A percentile compares a stretch with the other conserved stretches of the same genome.
phyloP scores from a whole-genome alignment of 2,113 vertebrate species.

The Sphaerodactylus townsendi region DNA sequence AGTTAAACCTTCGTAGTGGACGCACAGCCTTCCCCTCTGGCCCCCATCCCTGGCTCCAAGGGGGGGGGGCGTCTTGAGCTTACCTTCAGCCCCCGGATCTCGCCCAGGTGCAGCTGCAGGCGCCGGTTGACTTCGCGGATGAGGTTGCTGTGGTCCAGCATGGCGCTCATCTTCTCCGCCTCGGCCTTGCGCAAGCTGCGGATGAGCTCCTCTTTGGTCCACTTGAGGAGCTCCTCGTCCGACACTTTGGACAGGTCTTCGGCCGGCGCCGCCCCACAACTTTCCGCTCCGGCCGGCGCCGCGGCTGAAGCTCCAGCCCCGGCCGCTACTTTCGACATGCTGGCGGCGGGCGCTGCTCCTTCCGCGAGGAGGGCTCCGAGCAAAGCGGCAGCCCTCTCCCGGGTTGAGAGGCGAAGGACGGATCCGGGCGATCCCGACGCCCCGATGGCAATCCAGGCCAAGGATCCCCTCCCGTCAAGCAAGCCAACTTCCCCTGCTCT shows the following conservation, averaged over 20 bases:
- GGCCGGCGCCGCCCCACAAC: conserved; percentile 62
- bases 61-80: neutral
- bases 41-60: neutral
- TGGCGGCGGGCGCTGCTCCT: neutral
- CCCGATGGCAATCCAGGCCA: neutral
- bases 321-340: conserved; percentile 72
- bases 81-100: conserved; percentile 96
- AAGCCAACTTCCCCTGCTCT: neutral
- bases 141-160: conserved; percentile 95
- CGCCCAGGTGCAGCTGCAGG: conserved; percentile 93
- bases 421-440: neutral
- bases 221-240: conserved; percentile 91
- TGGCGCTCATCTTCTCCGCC: conserved; percentile 94
- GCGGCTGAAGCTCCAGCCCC: conserved; percentile 50
- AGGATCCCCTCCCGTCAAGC: neutral
- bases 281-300: conserved; percentile 21
- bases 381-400: neutral
- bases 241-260: conserved; percentile 90
- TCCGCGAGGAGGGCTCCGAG: neutral
- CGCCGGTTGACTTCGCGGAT: conserved; percentile 97
- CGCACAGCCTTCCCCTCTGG: neutral
- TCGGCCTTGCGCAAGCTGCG: conserved; percentile 89
- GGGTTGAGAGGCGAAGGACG: too few relatives aligned
- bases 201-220: conserved; percentile 94
- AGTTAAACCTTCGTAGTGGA: too few relatives aligned